phyloP scores from a whole-genome alignment of 2,113 vertebrate species.

The Rhabdornis inornatus region DNA sequence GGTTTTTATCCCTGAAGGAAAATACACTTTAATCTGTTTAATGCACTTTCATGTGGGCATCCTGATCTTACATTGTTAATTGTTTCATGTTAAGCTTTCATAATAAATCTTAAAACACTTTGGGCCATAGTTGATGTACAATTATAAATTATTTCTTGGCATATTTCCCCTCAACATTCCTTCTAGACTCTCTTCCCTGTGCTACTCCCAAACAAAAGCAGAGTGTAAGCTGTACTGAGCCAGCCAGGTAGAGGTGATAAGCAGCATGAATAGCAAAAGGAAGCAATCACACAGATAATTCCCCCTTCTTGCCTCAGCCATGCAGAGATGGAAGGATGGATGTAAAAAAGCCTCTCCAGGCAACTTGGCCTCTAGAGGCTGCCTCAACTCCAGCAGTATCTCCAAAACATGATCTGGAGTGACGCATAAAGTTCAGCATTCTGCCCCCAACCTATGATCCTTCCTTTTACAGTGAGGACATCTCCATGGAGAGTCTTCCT shows the following conservation, averaged over 20 bases:
- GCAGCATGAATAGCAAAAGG: rapidly evolving
- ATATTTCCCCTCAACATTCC: background rate
- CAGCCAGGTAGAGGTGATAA: background rate
- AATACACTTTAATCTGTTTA: background rate
- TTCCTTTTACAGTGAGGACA: background rate
- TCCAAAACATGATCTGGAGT: background rate
- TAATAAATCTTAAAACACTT: background rate
- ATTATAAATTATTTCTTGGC: background rate
- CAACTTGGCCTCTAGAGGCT: background rate
- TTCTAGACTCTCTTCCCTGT: background rate
- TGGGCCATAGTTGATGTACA: background rate
- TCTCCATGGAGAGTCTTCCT: background rate
- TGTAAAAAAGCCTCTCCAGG: background rate
- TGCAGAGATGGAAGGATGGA: background rate
- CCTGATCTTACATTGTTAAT: background rate
- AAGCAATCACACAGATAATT: background rate
- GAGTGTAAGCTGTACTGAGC: background rate
- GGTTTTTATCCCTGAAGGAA: background rate
- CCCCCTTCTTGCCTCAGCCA: background rate
- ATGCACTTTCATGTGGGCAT: background rate
- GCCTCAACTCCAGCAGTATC: background rate
- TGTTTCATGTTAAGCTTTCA: background rate
- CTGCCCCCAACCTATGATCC: background rate
- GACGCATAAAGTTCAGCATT: background rate
- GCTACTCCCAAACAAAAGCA: background rate